Conservation (phyloP, 2,113 vertebrate species). For the Carassius carassius region DNA sequence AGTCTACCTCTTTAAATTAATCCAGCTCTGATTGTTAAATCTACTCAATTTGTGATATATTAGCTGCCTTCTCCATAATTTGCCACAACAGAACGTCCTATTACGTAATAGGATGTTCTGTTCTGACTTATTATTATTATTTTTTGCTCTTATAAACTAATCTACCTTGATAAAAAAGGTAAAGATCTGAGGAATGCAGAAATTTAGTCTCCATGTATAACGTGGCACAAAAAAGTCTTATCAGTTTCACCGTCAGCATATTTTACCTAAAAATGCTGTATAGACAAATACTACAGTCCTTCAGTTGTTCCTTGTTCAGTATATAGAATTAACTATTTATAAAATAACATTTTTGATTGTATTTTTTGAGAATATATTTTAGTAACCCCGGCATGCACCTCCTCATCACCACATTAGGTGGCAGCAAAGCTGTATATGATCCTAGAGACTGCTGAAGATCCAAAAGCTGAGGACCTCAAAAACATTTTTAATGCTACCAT, state of each 20-base stretch:
- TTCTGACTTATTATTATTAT: background rate
- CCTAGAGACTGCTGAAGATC: background rate
- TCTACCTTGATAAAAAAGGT: slow-evolving; percentile 2
- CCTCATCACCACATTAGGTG: slow-evolving; percentile 38
- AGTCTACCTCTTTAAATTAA: background rate
- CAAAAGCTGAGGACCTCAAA: background rate
- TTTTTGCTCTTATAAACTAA: background rate
- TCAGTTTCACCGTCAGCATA: background rate
- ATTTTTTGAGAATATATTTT: background rate
- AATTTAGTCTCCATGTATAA: background rate
- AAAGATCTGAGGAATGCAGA: slow-evolving; percentile 2
- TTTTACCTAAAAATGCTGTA: slow-evolving; percentile 17
- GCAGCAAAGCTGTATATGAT: slow-evolving; percentile 31
- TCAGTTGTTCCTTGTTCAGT: background rate
- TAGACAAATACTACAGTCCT: slow-evolving; percentile 2
- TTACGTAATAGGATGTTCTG: background rate
- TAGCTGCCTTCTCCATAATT: background rate
- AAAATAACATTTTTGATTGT: background rate
- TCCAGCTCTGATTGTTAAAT: background rate
- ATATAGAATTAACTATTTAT: background rate
- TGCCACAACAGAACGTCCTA: no score
- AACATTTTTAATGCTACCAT: background rate
- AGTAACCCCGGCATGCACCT: slow-evolving; percentile 4
- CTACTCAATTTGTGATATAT: background rate
- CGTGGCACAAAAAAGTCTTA: slow-evolving; percentile 7